Percentiles rank a stretch among this genome's conserved stretches.
These are phyloP conservation scores for Anolis apletophallus DNA, from an alignment of 2,797 vertebrate genomes.

Conservation along the genomic window DNA sequence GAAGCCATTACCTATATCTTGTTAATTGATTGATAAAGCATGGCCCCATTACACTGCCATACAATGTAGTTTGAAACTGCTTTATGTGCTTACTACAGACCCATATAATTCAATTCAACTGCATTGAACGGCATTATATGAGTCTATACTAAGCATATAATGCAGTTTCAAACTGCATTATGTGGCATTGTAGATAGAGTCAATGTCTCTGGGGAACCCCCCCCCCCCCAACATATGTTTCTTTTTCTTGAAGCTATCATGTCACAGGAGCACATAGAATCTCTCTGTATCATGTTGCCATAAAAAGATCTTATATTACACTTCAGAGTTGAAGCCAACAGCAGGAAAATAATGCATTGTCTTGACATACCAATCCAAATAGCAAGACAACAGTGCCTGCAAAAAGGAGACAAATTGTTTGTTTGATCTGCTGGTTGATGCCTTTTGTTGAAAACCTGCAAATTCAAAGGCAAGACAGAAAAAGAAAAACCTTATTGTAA, in stretches of 20 bases:
- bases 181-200: too few species aligned
- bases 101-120: too few species aligned
- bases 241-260: not conserved
- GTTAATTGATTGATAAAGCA: too few species aligned
- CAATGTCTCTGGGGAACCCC: too few species aligned
- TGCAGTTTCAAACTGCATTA: too few species aligned
- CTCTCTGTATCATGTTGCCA: not conserved
- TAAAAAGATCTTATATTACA: not conserved
- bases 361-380: conserved; percentile 1
- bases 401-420: conserved; percentile 66
- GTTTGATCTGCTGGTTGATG: conserved; percentile 62
- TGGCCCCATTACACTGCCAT: too few species aligned
- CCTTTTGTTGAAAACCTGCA: conserved; percentile 45
- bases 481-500: conserved; percentile 55
- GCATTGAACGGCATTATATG: too few species aligned
- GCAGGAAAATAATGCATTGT: conserved; percentile 11
- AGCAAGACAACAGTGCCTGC: conserved; percentile 43
- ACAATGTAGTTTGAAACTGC: too few species aligned
- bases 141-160: too few species aligned
- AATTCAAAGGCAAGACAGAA: conserved; percentile 3
- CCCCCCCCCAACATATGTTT: not conserved
- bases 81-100: too few species aligned
- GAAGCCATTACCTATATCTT: not conserved
- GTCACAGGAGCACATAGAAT: not conserved
- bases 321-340: not conserved